Base-by-base conservation (phyloP, 1,140 invertebrate genomes). In the Homarus americanus region DNA sequence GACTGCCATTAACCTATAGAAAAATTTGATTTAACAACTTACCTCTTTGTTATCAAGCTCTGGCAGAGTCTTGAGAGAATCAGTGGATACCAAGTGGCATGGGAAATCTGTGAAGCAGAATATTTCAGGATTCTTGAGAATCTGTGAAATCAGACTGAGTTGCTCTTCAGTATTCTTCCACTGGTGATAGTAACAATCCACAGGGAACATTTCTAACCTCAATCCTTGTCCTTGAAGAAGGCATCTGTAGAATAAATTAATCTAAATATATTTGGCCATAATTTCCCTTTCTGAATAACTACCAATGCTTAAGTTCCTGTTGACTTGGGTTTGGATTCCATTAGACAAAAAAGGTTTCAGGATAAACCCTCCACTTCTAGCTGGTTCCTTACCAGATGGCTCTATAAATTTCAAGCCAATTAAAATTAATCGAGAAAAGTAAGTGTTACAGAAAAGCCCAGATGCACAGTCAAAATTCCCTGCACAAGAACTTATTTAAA, bases 21-120 rank as follows among this genome's bases (percentile, higher is more conserved):
- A n/a, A n/a, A n/a, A n/a, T n/a, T n/a, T n/a, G 44, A 0, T 58
- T 58, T 58, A 15, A 58, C 17, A 0, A 58, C 73, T 96, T 49
- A 98, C 96, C 94, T 99, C 98, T 93, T 98, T 98, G 93, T 98
- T 98, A 82, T 99, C 98, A 80, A 95, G 94, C 95, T 99, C 98
- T 0, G 98, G 98, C 24, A 97, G 96, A 28, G 97, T 97, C 95
- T 99, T 99, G 15, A 99, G 94, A 88, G 98, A 96, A 93, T 99
- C 98, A 85, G 98, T 96, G 1, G 96, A 95, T 3, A 98, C 97
- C 10, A 97, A 96, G 93, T 97, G 97, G 94, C 97, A 98, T 0
- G 97, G 96, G 94, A 98, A 97, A 94, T 99, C 98, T 79, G 97
- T 97, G 94, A 99, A 98, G 93, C 97, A 98, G 94, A 99, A 99